A percentile compares a stretch with the other conserved stretches of the same genome.
These are phyloP conservation scores for Aplysia californica DNA, from an alignment of 1,140 invertebrate genomes.

Conservation along the genomic window DNA sequence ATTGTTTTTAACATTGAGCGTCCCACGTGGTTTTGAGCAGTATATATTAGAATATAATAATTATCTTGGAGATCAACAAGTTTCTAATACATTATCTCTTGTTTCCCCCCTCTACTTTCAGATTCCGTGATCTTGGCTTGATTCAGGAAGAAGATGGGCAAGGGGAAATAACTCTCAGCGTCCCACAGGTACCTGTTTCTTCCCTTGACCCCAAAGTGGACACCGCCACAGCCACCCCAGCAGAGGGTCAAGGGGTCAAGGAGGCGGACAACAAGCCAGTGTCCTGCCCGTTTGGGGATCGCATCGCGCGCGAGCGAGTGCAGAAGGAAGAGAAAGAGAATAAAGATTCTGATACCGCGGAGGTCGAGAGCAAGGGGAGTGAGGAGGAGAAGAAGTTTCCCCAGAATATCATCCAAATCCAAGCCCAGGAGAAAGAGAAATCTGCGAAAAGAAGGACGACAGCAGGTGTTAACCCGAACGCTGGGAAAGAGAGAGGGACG, in stretches of 20 bases:
- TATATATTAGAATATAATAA: neutral
- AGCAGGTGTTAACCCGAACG: neutral
- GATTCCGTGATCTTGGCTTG: neutral
- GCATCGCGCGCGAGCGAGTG: constrained; percentile 6
- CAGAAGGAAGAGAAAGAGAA: neutral
- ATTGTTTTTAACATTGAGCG: neutral
- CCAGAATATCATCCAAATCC: too few relatives aligned
- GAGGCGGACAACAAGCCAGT: neutral
- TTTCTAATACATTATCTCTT: neutral
- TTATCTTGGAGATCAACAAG: neutral
- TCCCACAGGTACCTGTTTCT: constrained; percentile 19
- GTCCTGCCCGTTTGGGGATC: constrained; percentile 21
- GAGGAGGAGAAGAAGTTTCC: neutral
- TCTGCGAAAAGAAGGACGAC: neutral
- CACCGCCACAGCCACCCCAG: neutral
- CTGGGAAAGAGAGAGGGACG: neutral
- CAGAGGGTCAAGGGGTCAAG: neutral
- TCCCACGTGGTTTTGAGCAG: too few relatives aligned
- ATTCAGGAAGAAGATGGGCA: neutral
- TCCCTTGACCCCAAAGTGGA: neutral
- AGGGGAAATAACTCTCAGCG: neutral
- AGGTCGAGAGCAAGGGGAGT: neutral
- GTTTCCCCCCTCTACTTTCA: neutral
- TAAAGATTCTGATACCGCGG: neutral
- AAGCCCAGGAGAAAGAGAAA: neutral